A percentile compares a stretch with the other conserved stretches of the same genome.
Evolutionary conservation across 2,888 invertebrate genomes (phyloP).

Genomic region (Drosophila emarginata): DNA sequence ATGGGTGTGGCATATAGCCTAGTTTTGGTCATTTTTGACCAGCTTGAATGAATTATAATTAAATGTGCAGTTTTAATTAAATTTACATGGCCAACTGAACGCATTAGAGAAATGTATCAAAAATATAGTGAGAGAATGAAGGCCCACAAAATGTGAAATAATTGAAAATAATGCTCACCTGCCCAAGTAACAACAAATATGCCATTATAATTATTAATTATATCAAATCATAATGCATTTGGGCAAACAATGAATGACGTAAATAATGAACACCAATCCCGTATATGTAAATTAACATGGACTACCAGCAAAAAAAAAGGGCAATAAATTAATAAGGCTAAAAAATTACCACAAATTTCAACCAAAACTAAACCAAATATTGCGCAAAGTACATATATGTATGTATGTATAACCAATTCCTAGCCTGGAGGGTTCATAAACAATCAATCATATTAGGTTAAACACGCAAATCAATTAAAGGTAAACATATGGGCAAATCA

Average conservation of each 20-base stretch:
- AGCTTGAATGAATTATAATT: constrained; percentile 48
- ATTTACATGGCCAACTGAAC: constrained; percentile 56
- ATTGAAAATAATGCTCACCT: constrained; percentile 60
- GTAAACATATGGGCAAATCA: neutral
- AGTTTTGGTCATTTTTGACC: constrained; percentile 28
- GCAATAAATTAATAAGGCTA: constrained; percentile 30
- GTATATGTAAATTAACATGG: neutral
- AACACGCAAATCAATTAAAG: constrained; percentile 7
- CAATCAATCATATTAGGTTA: constrained; percentile 9
- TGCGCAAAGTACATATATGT: neutral
- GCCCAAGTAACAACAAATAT: neutral
- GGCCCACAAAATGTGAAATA: constrained; percentile 47
- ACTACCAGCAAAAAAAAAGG: neutral
- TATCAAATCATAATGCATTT: constrained; percentile 54
- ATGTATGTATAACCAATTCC: neutral
- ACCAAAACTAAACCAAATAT: constrained; percentile 15
- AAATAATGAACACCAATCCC: constrained; percentile 9
- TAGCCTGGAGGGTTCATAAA: neutral
- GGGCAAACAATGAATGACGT: constrained; percentile 28
- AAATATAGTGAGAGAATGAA: neutral
- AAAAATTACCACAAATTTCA: constrained; percentile 7
- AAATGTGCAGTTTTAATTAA: constrained; percentile 69
- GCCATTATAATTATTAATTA: constrained; percentile 62
- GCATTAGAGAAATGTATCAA: constrained; percentile 24
- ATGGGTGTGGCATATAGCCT: constrained; percentile 12